Evolutionary conservation across 2,797 vertebrate species (phyloP), one percentile per base, ranked within the genome.

Genomic region (Odontamblyopus rebecca): DNA sequence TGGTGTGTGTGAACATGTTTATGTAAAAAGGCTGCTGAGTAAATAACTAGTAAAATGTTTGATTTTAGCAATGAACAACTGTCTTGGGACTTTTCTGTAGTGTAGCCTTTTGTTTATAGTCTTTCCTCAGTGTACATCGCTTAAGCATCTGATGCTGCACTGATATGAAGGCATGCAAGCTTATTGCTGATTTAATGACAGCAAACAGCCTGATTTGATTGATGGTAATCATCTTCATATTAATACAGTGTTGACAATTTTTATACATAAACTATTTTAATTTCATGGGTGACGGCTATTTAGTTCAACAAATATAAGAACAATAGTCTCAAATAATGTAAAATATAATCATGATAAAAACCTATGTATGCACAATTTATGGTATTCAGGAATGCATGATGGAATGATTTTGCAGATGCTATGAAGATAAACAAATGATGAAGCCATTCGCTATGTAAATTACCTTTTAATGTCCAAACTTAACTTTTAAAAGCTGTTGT

Each of bases 91-190:
- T 62, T 68, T 68, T 44, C 3, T 60, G 67, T 69, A 69, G 26
- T 59, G 12, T 69, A 69, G 67, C 54, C 44, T n/a, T 15, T 60
- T 54, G 32, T 19, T 32, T 50, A 67, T 59, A 38, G 53, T 68
- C 63, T 81, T 75, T 81, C 13, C 9, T 68, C 30, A 23, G 6
- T 78, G 64, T 80, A 65, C 72, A 73, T 80, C 66, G 78, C 71
- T 67, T 66, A 67, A 81, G 77, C 85, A 82, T 90, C 89, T 88
- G 91, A 83, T 77, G 87, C 88, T 77, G 87, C 89, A 85, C 91
- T 93, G 89, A 91, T 74, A 93, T 93, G 90, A 93, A 89, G 87
- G 90, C 90, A 66, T 72, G 81, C 83, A 88, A 85, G 89, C 84
- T 84, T 76, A 85, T 70, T 83, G 89, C 89, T 91, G 82, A 82